Evolutionary conservation across 2,888 invertebrate species (phyloP).

Genomic region (Torymus auratus): DNA sequence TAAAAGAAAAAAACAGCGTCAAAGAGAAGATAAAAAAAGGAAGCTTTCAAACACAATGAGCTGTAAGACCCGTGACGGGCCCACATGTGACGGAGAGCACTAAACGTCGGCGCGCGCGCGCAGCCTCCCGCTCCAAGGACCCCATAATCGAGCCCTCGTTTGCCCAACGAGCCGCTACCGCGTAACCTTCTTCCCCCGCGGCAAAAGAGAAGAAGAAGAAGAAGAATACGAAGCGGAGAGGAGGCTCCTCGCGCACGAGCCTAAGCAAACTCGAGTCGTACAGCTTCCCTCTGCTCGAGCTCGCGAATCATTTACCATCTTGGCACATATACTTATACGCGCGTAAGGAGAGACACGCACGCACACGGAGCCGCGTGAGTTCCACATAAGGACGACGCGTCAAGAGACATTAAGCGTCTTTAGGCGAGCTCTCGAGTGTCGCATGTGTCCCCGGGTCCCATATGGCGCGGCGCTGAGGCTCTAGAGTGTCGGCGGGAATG

Average conservation of each 20-base stretch:
- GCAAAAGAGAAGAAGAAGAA: background rate
- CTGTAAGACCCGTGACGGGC: background rate
- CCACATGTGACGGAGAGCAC: background rate
- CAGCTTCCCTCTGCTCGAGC: background rate
- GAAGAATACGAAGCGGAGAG: background rate
- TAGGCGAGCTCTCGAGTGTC: slow-evolving; percentile 40
- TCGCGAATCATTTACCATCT: too few relatives aligned
- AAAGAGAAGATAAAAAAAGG: too few relatives aligned
- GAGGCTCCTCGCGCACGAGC: too few relatives aligned
- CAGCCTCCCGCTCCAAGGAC: slow-evolving; percentile 1
- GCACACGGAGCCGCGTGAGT: too few relatives aligned
- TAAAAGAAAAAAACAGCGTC: too few relatives aligned
- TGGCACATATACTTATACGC: too few relatives aligned
- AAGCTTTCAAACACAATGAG: background rate
- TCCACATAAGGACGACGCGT: background rate
- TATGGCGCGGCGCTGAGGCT: slow-evolving; percentile 35
- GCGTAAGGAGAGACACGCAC: too few relatives aligned
- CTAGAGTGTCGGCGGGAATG: slow-evolving; percentile 6
- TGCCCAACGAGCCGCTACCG: slow-evolving; percentile 1
- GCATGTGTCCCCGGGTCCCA: slow-evolving; percentile 44
- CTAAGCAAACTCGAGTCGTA: slow-evolving; percentile 9
- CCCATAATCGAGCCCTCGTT: slow-evolving; percentile 38
- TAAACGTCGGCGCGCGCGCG: slow-evolving; percentile 15
- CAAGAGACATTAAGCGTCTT: slow-evolving; percentile 24
- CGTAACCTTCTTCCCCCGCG: too few relatives aligned